A percentile compares a stretch with the other conserved stretches of the same genome.
Evolutionary conservation across 1,140 invertebrate species (phyloP).

Genomic region (Wasmannia auropunctata): DNA sequence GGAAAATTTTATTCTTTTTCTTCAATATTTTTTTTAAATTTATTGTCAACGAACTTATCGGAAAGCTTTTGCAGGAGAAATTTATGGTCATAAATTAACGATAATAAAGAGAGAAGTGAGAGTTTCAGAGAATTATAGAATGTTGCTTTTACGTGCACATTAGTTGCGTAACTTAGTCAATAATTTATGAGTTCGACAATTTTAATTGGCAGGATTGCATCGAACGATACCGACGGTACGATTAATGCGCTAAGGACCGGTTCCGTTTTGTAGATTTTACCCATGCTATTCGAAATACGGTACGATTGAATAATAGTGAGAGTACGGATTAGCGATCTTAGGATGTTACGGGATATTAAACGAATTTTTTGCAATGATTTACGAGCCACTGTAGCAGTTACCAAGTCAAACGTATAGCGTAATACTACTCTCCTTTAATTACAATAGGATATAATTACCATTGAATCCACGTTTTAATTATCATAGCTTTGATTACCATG

Average conservation of each 20-base stretch:
- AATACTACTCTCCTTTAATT: not conserved
- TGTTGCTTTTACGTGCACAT: not conserved
- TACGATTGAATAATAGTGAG: not conserved
- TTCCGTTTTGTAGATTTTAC: not conserved
- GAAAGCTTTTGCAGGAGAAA: not conserved
- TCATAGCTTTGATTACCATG: conserved; percentile 23
- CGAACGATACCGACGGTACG: not conserved
- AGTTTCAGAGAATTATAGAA: not conserved
- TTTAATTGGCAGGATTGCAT: not conserved
- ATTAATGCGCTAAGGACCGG: not conserved
- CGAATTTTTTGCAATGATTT: conserved; percentile 11
- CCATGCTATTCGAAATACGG: no score
- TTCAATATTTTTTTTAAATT: not conserved
- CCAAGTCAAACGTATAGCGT: not conserved
- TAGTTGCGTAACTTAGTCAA: not conserved
- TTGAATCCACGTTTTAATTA: conserved; percentile 42
- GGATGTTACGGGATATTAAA: not conserved
- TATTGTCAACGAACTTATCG: not conserved
- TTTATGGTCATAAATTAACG: not conserved
- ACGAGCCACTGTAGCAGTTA: not conserved
- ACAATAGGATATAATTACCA: conserved; percentile 33
- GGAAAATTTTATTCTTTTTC: not conserved
- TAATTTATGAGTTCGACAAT: conserved; percentile 14
- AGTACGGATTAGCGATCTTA: not conserved
- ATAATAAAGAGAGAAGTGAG: not conserved